Conservation (phyloP, 2,888 invertebrate species). For the Agelastica alni region DNA sequence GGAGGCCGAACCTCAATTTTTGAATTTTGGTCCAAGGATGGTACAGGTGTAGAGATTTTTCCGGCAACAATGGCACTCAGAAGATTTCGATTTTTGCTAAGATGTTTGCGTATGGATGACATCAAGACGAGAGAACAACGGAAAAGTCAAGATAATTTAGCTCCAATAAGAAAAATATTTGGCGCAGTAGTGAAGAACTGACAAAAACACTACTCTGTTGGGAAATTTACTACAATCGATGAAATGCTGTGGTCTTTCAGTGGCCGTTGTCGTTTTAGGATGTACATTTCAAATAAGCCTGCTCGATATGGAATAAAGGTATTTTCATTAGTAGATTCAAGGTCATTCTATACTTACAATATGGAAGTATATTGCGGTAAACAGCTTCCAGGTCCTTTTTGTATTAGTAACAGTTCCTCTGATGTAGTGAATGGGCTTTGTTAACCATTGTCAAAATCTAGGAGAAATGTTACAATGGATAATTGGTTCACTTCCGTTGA, state of each 20-base stretch:
- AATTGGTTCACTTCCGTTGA: slow-evolving; percentile 22
- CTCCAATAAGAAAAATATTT: too few species aligned
- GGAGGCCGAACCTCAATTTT: slow-evolving; percentile 27
- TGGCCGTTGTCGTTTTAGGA: slow-evolving; percentile 14
- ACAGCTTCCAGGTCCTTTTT: slow-evolving; percentile 6
- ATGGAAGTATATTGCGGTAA: slow-evolving; percentile 18
- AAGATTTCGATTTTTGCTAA: slow-evolving; percentile 30
- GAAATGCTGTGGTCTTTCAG: slow-evolving; percentile 14
- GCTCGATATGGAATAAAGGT: slow-evolving; percentile 20
- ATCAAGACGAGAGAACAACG: slow-evolving; percentile 10
- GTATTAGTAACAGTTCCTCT: slow-evolving; percentile 7
- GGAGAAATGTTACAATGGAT: slow-evolving; percentile 16
- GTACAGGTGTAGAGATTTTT: slow-evolving; percentile 37
- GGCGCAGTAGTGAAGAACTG: slow-evolving; percentile 13
- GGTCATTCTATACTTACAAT: slow-evolving; percentile 14
- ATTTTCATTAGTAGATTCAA: slow-evolving; percentile 11
- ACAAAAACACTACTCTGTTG: slow-evolving; percentile 15
- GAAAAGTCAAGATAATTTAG: slow-evolving; percentile 2
- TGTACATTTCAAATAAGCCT: slow-evolving; percentile 19
- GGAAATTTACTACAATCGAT: slow-evolving; percentile 8
- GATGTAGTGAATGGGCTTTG: slow-evolving; percentile 11
- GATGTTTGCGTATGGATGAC: slow-evolving; percentile 8
- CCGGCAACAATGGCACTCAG: slow-evolving; percentile 33
- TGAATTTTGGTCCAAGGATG: slow-evolving; percentile 37
- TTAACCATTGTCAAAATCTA: slow-evolving; percentile 9